Conservation (phyloP, 2,888 invertebrate genomes). For the Tipula vernalis region DNA sequence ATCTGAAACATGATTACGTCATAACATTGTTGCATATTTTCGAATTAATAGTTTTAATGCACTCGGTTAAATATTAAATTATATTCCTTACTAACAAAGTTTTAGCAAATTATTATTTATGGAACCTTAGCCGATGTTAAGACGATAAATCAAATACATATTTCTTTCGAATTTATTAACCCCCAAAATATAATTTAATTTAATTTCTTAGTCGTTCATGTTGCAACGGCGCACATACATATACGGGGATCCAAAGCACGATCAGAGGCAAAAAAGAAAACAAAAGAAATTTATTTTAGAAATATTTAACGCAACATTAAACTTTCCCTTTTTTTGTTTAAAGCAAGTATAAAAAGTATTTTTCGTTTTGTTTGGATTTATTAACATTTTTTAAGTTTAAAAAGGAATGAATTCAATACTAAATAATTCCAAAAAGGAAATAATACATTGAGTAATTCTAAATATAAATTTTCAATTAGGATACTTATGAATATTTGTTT, state of each 20-base stretch:
- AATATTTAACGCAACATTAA: background rate
- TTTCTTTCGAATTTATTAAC: background rate
- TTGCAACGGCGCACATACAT: background rate
- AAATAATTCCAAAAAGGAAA: background rate
- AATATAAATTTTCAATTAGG: constrained; percentile 4
- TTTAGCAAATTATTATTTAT: background rate
- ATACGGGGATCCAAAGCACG: background rate
- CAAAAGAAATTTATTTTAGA: background rate
- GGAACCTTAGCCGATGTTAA: background rate
- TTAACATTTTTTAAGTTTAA: background rate
- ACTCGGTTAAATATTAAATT: too few species aligned
- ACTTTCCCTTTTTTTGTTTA: background rate
- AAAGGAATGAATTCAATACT: background rate
- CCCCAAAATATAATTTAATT: background rate
- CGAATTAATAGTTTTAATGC: too few species aligned
- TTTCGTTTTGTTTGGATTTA: background rate
- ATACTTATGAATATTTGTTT: background rate
- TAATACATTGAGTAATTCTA: background rate
- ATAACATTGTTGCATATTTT: too few species aligned
- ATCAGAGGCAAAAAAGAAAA: background rate
- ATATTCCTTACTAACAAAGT: background rate
- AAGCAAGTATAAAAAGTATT: background rate
- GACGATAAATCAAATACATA: background rate
- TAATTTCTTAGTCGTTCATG: background rate
- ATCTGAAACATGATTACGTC: too few species aligned